These are phyloP conservation scores for Merodon equestris DNA, from an alignment of 2,888 invertebrate genomes.

Conservation along the genomic window DNA sequence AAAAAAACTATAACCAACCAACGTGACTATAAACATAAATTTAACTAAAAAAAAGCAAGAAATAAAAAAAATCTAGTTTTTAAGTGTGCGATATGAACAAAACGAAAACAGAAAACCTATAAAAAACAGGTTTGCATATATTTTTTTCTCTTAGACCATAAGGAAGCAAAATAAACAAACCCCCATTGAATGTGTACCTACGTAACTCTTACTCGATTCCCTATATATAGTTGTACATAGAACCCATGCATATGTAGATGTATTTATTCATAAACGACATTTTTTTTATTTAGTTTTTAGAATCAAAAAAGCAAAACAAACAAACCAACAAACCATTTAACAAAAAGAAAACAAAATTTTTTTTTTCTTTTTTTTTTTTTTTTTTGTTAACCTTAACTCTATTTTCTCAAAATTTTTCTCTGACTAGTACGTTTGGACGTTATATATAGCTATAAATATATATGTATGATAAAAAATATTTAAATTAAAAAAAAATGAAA, in stretches of 20 bases:
- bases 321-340: constrained; percentile 49
- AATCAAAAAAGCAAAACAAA: constrained; percentile 57
- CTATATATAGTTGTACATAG: constrained; percentile 49
- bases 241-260: constrained; percentile 58
- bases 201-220: background rate
- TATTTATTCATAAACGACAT: constrained; percentile 66
- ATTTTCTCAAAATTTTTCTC: constrained; percentile 60
- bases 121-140: background rate
- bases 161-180: constrained; percentile 50
- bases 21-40: constrained; percentile 60
- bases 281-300: constrained; percentile 67
- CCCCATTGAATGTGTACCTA: constrained; percentile 55
- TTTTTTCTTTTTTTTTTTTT: constrained; percentile 24
- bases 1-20: constrained; percentile 27
- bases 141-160: constrained; percentile 46
- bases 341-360: constrained; percentile 18
- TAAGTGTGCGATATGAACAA: constrained; percentile 57
- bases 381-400: constrained; percentile 33
- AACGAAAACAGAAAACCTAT: too few relatives aligned
- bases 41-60: constrained; percentile 10
- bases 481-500: constrained; percentile 15
- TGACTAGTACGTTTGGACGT: too few relatives aligned
- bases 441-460: background rate
- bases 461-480: constrained; percentile 14
- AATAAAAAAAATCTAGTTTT: constrained; percentile 21